phyloP scores from a whole-genome alignment of 2,797 vertebrate species.

The Anniella stebbinsi region DNA sequence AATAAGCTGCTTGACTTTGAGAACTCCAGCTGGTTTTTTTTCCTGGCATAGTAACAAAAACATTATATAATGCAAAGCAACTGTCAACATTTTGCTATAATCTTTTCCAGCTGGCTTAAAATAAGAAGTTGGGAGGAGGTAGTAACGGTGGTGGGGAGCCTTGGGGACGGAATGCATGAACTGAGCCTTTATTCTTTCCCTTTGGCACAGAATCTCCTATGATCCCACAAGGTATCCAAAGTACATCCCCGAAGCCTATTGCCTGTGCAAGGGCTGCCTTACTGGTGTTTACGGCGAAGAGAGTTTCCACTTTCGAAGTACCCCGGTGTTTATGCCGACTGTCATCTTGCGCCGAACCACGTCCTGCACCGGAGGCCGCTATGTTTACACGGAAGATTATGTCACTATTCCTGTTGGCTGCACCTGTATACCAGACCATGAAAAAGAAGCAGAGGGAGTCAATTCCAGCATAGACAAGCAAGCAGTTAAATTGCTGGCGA shows the following conservation, averaged over 20 bases:
- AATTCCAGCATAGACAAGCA: constrained; percentile 81
- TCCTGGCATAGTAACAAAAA: not conserved
- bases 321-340: constrained; percentile 88
- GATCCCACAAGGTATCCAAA: constrained; percentile 88
- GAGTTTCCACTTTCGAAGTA: constrained; percentile 86
- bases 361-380: constrained; percentile 85
- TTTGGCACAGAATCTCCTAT: constrained; percentile 85
- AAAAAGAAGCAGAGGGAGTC: constrained; percentile 62
- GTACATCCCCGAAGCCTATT: constrained; percentile 94
- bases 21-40: constrained; percentile 21
- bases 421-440: constrained; percentile 88
- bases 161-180: not conserved
- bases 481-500: constrained; percentile 74
- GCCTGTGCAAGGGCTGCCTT: constrained; percentile 93
- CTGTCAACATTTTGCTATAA: not conserved
- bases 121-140: not conserved
- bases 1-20: constrained; percentile 34
- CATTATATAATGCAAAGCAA: not conserved
- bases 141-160: not conserved
- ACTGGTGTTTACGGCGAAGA: constrained; percentile 83
- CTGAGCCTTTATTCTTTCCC: constrained; percentile 34
- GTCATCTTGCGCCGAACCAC: constrained; percentile 88
- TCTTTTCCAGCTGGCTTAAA: constrained; percentile 7
- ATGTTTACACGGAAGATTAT: constrained; percentile 89
- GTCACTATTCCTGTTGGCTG: constrained; percentile 91